These are phyloP conservation scores for Adelosebastes latens DNA, from an alignment of 2,797 vertebrate genomes.

Conservation along the genomic window DNA sequence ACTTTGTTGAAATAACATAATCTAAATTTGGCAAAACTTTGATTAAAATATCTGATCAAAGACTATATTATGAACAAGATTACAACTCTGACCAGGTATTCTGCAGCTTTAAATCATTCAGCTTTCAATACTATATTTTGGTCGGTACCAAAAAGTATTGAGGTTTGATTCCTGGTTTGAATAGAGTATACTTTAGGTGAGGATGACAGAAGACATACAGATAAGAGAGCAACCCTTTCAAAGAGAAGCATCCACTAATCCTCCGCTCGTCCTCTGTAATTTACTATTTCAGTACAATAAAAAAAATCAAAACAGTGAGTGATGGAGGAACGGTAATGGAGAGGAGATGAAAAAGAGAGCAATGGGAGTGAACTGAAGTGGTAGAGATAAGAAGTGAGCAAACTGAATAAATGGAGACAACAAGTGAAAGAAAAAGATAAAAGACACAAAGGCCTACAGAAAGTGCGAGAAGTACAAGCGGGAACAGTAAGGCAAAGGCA, in stretches of 20 bases:
- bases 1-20: too few relatives aligned
- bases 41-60: too few relatives aligned
- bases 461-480: neutral
- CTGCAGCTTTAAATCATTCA: neutral
- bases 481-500: conserved; percentile 19
- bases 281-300: conserved; percentile 26
- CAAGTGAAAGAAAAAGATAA: conserved; percentile 18
- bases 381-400: conserved; percentile 29
- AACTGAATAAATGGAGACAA: conserved; percentile 29
- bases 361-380: conserved; percentile 18
- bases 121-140: neutral
- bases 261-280: conserved; percentile 8
- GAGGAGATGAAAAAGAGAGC: neutral
- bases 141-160: neutral
- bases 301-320: neutral
- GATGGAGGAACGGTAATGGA: neutral
- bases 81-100: accelerated
- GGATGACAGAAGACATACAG: neutral
- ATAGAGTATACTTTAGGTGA: neutral
- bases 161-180: neutral
- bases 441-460: neutral
- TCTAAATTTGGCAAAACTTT: too few relatives aligned
- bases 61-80: too few relatives aligned
- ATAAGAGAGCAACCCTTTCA: neutral
- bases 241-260: conserved; percentile 26